phyloP scores from a whole-genome alignment of 2,888 invertebrate species.

The Julus scandinavius region DNA sequence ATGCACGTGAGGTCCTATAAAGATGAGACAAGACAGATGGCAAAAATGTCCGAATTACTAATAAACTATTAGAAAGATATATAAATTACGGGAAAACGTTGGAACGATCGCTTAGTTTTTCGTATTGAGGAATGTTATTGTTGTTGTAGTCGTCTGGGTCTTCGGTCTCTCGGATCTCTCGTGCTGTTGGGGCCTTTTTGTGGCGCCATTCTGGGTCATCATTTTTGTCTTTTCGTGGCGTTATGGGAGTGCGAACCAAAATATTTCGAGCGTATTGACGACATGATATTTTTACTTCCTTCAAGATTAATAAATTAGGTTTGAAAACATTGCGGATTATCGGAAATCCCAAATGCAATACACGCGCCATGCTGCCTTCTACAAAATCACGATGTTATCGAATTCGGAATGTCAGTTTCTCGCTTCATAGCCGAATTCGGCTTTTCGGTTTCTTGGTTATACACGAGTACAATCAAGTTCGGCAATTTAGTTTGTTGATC shows the following conservation, averaged over 20 bases:
- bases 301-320: background rate
- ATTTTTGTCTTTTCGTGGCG: background rate
- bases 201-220: background rate
- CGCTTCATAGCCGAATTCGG: background rate
- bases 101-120: background rate
- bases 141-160: background rate
- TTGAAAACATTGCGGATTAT: background rate
- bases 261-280: background rate
- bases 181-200: no score
- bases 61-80: no score
- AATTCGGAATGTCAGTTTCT: background rate
- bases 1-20: no score
- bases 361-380: background rate
- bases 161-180: background rate
- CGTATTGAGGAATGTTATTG: background rate
- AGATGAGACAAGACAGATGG: no score
- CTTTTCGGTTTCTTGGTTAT: background rate
- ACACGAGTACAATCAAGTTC: background rate
- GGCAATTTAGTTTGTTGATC: no score
- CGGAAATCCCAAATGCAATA: background rate
- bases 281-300: background rate
- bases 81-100: background rate
- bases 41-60: no score
- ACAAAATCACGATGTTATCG: background rate
- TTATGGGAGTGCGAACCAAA: background rate